Conservation (phyloP, 2,797 vertebrate genomes). For the Anomalospiza imberbis region DNA sequence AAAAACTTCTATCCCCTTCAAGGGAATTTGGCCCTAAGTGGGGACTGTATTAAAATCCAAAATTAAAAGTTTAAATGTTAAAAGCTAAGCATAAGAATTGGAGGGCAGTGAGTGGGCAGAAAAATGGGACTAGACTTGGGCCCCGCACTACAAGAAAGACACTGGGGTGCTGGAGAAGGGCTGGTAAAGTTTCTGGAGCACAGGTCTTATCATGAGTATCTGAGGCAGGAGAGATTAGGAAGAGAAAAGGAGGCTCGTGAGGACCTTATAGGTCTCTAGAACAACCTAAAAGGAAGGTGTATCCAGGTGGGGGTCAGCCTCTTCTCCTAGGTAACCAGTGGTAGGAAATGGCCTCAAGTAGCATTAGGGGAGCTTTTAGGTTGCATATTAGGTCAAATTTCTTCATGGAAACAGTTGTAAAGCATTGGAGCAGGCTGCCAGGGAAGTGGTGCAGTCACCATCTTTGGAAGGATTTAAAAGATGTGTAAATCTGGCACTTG, state of each 20-base stretch:
- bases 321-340: neutral
- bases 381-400: neutral
- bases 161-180: neutral
- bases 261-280: neutral
- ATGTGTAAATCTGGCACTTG: neutral
- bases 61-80: neutral
- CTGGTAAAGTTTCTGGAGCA: neutral
- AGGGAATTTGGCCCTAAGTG: neutral
- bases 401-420: neutral
- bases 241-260: neutral
- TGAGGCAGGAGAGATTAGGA: neutral
- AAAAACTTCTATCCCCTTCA: neutral
- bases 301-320: accelerated
- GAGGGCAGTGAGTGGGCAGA: neutral
- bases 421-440: neutral
- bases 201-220: neutral
- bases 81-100: neutral
- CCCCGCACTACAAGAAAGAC: neutral
- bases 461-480: neutral
- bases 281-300: neutral
- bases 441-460: neutral
- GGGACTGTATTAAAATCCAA: neutral
- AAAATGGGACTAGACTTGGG: neutral
- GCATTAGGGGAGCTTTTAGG: neutral
- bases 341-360: neutral